These are phyloP conservation scores for Hofmannophila pseudospretella DNA, from an alignment of 2,888 invertebrate species.

Conservation along the genomic window DNA sequence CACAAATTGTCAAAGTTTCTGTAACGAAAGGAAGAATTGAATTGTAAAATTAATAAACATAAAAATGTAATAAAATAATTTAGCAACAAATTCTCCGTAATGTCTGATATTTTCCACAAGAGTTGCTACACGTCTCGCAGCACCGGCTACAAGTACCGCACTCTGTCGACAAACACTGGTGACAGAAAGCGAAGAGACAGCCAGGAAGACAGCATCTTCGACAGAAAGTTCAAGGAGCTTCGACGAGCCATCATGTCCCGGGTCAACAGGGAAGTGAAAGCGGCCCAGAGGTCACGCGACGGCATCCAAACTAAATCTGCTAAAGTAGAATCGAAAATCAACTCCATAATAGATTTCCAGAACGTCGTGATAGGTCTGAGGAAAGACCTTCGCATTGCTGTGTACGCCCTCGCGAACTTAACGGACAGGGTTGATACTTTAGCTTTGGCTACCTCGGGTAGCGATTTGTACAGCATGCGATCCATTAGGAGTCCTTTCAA, in stretches of 20 bases:
- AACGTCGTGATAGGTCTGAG: conserved; percentile 35
- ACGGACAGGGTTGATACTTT: conserved; percentile 20
- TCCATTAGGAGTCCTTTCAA: conserved; percentile 25
- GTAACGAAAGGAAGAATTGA: neutral
- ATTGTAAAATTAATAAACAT: neutral
- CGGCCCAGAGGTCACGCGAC: conserved; percentile 29
- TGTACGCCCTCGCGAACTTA: conserved; percentile 29
- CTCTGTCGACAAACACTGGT: conserved; percentile 59
- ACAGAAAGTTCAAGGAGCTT: conserved; percentile 49
- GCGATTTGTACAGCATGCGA: conserved; percentile 20
- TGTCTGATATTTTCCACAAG: conserved; percentile 55
- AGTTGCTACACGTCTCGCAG: conserved; percentile 55
- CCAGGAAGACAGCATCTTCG: conserved; percentile 34
- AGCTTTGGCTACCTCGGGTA: neutral
- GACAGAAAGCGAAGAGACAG: conserved; percentile 31
- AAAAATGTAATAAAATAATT: neutral
- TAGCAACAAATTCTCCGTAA: conserved; percentile 16
- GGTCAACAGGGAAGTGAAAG: conserved; percentile 37
- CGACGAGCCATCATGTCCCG: conserved; percentile 39
- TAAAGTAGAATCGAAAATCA: conserved; percentile 47
- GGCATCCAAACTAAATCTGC: conserved; percentile 40
- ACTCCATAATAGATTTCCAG: conserved; percentile 46
- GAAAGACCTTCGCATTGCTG: conserved; percentile 33
- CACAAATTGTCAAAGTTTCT: no score
- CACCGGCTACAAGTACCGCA: conserved; percentile 59